phyloP scores from a whole-genome alignment of 1,140 invertebrate genomes.

The Listronotus bonariensis region DNA sequence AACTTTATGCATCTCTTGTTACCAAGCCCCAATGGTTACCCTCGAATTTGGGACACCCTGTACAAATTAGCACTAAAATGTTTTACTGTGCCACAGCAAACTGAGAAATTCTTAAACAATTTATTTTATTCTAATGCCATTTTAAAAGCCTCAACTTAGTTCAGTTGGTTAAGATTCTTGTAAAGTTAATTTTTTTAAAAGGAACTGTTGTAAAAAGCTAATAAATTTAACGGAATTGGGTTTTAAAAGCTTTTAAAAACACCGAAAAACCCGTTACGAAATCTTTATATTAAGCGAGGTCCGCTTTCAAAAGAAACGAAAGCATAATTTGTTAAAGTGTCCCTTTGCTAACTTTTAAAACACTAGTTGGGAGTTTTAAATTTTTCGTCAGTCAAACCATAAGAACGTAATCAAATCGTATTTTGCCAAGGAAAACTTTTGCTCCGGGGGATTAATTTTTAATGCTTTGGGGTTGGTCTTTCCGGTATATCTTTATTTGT shows the following conservation, averaged over 20 bases:
- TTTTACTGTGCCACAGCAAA: too few relatives aligned
- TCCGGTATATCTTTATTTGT: background rate
- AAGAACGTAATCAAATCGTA: slow-evolving; percentile 26
- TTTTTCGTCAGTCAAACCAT: slow-evolving; percentile 42
- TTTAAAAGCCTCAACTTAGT: too few relatives aligned
- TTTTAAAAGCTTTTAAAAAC: slow-evolving; percentile 49
- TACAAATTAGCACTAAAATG: too few relatives aligned
- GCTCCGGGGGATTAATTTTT: slow-evolving; percentile 11
- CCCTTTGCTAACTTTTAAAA: slow-evolving; percentile 49
- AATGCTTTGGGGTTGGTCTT: background rate
- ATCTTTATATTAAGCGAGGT: slow-evolving; percentile 45
- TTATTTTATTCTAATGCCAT: too few relatives aligned
- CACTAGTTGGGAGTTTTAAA: slow-evolving; percentile 49
- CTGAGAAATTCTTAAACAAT: too few relatives aligned
- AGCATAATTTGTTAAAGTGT: slow-evolving; percentile 52
- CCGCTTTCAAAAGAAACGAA: slow-evolving; percentile 50
- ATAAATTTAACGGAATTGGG: slow-evolving; percentile 46
- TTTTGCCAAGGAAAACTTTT: slow-evolving; percentile 24
- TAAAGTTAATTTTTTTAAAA: slow-evolving; percentile 13
- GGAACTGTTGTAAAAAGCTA: slow-evolving; percentile 30
- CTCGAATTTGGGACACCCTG: too few relatives aligned
- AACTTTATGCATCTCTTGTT: too few relatives aligned
- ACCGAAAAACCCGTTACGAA: slow-evolving; percentile 29
- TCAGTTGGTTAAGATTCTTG: background rate
- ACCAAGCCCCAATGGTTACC: too few relatives aligned